Evolutionary conservation across 2,113 vertebrate species (phyloP).

Genomic region (Saccopteryx bilineata): DNA sequence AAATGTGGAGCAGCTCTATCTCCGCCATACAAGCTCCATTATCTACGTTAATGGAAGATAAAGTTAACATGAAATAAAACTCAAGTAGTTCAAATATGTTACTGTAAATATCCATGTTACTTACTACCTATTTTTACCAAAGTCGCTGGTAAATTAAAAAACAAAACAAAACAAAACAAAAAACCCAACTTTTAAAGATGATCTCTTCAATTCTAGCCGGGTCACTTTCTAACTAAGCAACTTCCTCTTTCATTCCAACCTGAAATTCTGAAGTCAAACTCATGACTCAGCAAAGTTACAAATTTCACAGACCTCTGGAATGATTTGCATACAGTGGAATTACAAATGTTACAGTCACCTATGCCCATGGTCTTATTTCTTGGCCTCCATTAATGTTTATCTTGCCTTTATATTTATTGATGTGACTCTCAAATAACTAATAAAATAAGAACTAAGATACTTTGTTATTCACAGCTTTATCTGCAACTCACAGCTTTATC

Average conservation of each 20-base stretch:
- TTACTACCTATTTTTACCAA: background rate
- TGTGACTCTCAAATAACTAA: background rate
- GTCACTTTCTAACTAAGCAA: conserved; percentile 3
- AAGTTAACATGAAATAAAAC: background rate
- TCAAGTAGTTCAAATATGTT: background rate
- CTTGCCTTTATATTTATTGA: background rate
- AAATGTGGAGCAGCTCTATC: background rate
- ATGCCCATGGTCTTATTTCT: background rate
- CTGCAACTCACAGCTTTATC: background rate
- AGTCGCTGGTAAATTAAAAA: conserved; percentile 4
- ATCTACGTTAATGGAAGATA: background rate
- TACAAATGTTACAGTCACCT: background rate
- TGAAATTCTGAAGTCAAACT: conserved; percentile 3
- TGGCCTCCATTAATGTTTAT: background rate
- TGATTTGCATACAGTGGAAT: background rate
- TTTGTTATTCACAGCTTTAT: background rate
- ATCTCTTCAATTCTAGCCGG: background rate
- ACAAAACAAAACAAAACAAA: background rate
- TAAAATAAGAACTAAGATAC: background rate
- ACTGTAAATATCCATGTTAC: background rate
- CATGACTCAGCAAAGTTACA: background rate
- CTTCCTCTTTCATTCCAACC: background rate
- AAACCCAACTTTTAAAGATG: background rate
- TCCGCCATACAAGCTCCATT: background rate
- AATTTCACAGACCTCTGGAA: background rate